phyloP scores from a whole-genome alignment of 2,888 invertebrate species.

The Diaprepes abbreviatus region DNA sequence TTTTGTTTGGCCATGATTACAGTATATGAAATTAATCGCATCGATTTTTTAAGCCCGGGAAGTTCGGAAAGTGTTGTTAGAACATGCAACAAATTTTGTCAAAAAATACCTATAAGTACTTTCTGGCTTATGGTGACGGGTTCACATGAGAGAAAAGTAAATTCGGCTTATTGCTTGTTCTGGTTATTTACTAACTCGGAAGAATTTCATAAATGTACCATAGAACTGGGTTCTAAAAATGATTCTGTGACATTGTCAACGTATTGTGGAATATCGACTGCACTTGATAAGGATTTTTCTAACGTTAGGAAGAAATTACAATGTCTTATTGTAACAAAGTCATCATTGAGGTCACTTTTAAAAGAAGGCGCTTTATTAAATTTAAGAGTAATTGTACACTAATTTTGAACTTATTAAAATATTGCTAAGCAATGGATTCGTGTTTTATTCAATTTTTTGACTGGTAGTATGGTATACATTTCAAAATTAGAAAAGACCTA shows the following conservation, averaged over 20 bases:
- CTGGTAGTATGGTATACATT: too few relatives aligned
- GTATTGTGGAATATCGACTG: constrained; percentile 59
- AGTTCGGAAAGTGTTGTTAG: constrained; percentile 58
- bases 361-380: constrained; percentile 60
- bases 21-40: constrained; percentile 58
- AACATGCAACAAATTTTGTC: constrained; percentile 58
- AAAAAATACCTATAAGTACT: constrained; percentile 59
- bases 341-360: constrained; percentile 59
- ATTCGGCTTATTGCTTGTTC: constrained; percentile 57
- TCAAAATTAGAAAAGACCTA: too few relatives aligned
- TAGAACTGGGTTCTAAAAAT: constrained; percentile 61
- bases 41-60: constrained; percentile 54
- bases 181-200: constrained; percentile 64
- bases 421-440: constrained; percentile 48
- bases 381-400: constrained; percentile 62
- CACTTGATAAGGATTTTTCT: constrained; percentile 55
- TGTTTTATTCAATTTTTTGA: too few relatives aligned
- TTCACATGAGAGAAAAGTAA: constrained; percentile 54
- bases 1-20: constrained; percentile 61
- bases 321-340: constrained; percentile 60
- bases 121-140: constrained; percentile 65
- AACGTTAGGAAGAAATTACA: constrained; percentile 58
- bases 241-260: constrained; percentile 60
- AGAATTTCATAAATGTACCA: constrained; percentile 59
- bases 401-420: constrained; percentile 35